Evolutionary conservation across 2,888 invertebrate genomes (phyloP).

Genomic region (Hololepta plana): DNA sequence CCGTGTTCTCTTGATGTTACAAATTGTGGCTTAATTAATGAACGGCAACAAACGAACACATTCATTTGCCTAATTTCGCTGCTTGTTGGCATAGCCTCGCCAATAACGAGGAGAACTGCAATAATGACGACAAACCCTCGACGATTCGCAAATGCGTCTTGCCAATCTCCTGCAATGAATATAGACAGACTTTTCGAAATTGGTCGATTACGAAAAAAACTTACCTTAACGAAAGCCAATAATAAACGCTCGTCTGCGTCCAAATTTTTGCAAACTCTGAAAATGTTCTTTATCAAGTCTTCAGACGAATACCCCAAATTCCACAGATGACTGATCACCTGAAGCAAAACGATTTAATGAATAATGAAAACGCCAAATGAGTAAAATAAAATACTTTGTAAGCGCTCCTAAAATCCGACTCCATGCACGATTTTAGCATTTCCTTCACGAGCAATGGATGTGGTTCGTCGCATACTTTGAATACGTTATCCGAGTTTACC

Average conservation of each 20-base stretch:
- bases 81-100: constrained; percentile 51
- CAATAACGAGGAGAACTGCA: constrained; percentile 82
- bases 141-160: constrained; percentile 77
- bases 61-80: too few relatives aligned
- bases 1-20: too few relatives aligned
- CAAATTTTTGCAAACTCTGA: constrained; percentile 81
- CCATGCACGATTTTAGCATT: constrained; percentile 72
- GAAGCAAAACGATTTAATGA: constrained; percentile 9
- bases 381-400: constrained; percentile 36
- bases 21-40: too few relatives aligned
- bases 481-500: constrained; percentile 87
- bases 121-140: constrained; percentile 69
- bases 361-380: background rate
- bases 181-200: constrained; percentile 1
- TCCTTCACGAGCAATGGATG: constrained; percentile 85
- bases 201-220: constrained; percentile 5
- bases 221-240: constrained; percentile 64
- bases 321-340: constrained; percentile 78
- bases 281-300: constrained; percentile 90
- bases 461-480: constrained; percentile 98
- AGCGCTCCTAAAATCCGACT: constrained; percentile 69
- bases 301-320: constrained; percentile 90
- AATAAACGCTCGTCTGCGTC: constrained; percentile 65
- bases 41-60: too few relatives aligned
- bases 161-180: constrained; percentile 58